Percentiles rank a stretch among this genome's conserved stretches.
These are phyloP conservation scores for Fopius arisanus DNA, from an alignment of 1,140 invertebrate genomes.

Conservation along the genomic window DNA sequence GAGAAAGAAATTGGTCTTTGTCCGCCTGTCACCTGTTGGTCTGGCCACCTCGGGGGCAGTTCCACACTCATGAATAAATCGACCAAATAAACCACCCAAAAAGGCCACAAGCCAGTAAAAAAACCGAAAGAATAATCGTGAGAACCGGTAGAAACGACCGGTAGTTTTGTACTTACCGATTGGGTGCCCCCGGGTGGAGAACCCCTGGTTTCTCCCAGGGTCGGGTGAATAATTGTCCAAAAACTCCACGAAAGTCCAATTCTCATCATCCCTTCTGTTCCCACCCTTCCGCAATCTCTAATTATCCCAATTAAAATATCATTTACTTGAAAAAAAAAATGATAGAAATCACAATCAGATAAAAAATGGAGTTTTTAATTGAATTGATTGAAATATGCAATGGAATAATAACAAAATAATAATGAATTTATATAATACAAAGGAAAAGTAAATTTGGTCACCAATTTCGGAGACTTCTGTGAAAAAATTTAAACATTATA, in stretches of 20 bases:
- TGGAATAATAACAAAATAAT: too few relatives aligned
- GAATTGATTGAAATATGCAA: too few relatives aligned
- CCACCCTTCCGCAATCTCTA: not conserved
- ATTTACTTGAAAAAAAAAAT: not conserved
- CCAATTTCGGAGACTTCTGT: too few relatives aligned
- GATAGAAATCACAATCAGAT: not conserved
- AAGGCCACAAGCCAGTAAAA: not conserved
- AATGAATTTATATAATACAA: too few relatives aligned
- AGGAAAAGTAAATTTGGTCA: too few relatives aligned
- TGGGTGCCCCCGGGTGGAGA: slow-evolving; percentile 25
- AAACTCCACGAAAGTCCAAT: not conserved
- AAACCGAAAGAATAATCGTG: slow-evolving; percentile 29
- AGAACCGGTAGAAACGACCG: slow-evolving; percentile 32
- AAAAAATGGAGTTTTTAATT: not conserved
- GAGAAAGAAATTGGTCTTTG: slow-evolving; percentile 23
- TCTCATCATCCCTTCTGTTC: not conserved
- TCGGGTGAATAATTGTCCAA: not conserved
- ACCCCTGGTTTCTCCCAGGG: slow-evolving; percentile 31
- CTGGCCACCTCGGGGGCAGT: slow-evolving; percentile 12
- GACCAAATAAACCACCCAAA: slow-evolving; percentile 14
- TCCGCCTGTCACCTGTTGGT: slow-evolving; percentile 31
- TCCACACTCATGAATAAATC: slow-evolving; percentile 25
- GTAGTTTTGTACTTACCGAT: slow-evolving; percentile 31
- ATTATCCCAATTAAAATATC: not conserved
- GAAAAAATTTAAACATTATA: too few relatives aligned